Evolutionary conservation across 2,888 invertebrate species (phyloP).

Genomic region (Odontocolon sp.): DNA sequence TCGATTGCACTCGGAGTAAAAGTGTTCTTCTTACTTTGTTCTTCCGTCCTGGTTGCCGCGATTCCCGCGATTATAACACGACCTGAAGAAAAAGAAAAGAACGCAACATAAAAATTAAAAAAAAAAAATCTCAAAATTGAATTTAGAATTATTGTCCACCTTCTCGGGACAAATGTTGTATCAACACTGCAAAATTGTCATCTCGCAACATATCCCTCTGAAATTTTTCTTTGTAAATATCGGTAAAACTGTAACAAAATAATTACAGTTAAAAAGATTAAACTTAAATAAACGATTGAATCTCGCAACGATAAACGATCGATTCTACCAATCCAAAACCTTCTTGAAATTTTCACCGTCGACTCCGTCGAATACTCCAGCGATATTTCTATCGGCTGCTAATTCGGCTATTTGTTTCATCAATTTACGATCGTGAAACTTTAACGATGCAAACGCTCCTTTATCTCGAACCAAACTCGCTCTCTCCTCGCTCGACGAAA

Average conservation of each 20-base stretch:
- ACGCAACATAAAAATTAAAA: too few species aligned
- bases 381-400: conserved; percentile 84
- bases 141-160: too few species aligned
- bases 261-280: conserved; percentile 1
- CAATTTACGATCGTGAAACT: conserved; percentile 83
- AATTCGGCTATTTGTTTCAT: conserved; percentile 83
- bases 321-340: conserved; percentile 83
- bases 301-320: conserved; percentile 8
- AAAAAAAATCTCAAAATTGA: too few species aligned
- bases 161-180: conserved; percentile 75
- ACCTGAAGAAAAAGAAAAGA: conserved; percentile 62
- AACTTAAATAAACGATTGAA: neutral
- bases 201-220: conserved; percentile 72
- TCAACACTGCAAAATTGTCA: conserved; percentile 74
- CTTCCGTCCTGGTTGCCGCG: conserved; percentile 74
- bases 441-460: conserved; percentile 86
- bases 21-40: conserved; percentile 62
- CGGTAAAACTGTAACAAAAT: conserved; percentile 70
- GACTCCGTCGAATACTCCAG: conserved; percentile 85
- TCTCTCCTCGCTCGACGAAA: conserved; percentile 85
- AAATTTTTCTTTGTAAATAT: conserved; percentile 71
- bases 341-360: conserved; percentile 84
- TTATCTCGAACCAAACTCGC: conserved; percentile 83
- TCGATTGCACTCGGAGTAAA: conserved; percentile 82
- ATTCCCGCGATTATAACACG: conserved; percentile 78